phyloP scores from a whole-genome alignment of 2,113 vertebrate species.

The Tupaia tana region DNA sequence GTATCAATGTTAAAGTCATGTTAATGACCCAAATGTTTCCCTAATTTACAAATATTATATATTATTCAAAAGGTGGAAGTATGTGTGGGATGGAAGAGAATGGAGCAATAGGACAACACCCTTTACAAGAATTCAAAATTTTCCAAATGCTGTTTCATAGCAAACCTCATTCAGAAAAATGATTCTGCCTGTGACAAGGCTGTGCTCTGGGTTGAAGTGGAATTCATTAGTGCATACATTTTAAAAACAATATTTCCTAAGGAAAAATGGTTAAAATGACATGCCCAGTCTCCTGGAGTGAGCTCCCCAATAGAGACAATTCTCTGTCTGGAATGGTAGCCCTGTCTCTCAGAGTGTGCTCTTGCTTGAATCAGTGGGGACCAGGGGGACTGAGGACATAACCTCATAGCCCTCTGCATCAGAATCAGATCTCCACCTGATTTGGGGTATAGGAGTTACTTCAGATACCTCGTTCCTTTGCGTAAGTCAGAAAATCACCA shows the following conservation, averaged over 20 bases:
- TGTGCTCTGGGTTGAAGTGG: not conserved
- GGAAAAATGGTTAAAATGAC: slow-evolving; percentile 14
- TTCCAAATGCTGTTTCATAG: not conserved
- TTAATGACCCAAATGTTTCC: not conserved
- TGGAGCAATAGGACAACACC: not conserved
- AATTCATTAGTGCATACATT: not conserved
- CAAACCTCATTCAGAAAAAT: slow-evolving; percentile 17
- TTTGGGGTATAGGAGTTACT: not conserved
- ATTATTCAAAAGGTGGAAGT: not conserved
- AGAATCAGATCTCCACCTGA: not conserved
- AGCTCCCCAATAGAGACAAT: not conserved
- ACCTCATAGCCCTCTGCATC: not conserved
- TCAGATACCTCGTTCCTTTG: not conserved
- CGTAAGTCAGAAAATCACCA: not conserved
- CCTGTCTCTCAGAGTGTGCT: not conserved
- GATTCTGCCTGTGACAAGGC: not conserved
- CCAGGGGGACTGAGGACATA: not conserved
- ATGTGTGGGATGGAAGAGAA: too few species aligned
- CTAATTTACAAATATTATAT: not conserved
- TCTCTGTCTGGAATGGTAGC: not conserved
- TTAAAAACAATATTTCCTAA: not conserved
- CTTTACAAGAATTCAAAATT: not conserved
- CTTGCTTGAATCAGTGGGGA: not conserved
- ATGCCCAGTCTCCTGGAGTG: not conserved
- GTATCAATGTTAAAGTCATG: not conserved